Base-by-base conservation (phyloP, 2,113 vertebrate genomes). In the Heloderma charlesbogerti region DNA sequence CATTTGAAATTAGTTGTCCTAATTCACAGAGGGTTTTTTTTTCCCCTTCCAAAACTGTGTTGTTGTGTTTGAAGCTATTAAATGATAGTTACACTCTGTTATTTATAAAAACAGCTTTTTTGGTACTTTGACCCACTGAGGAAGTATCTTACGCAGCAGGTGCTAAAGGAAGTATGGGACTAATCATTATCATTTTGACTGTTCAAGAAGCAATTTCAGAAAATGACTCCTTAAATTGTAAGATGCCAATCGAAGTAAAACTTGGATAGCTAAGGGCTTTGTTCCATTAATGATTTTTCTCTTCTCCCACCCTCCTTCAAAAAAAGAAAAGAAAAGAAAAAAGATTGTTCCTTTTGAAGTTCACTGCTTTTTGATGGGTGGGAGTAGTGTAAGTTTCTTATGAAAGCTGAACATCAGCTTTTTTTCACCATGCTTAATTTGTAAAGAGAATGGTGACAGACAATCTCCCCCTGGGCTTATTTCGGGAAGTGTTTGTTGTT, bases 101-200 rank as follows among this genome's bases (percentile, higher is more conserved):
- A 94, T 95, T 96, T 86, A 71, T 34, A 48, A 95, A 95, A 96
- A 78, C 88, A 95, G 88, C 72, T 93, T 93, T 93, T 94, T 94
- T 85, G 93, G 91, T 87, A 93, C 87, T 88, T 0, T 0, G 87
- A 75, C 94, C 87, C 87, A 92, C 90, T 34, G 90, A 95, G 91
- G 75, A 87, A 94, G 69, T 91, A 75, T 90, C 89, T 93, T 93
- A 86, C 95, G 75, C 94, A 95, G 96, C 92, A 94, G 95, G 96
- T 92, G 69, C 5, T 87, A 91, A 88, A 60, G 90, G 92, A 89
- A 93, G 75, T 94, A 86, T 80, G 71, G 92, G 88, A 18, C 93
- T 95, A 94, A 95, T 96, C 95, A 94, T 93, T 95, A 94, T 93
- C 93, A 93, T 96, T 95, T 69, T 96, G 92, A 93, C 92, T 94